phyloP scores from a whole-genome alignment of 92 coral and sea anemone species.

The Parazoanthus atlanticus region DNA sequence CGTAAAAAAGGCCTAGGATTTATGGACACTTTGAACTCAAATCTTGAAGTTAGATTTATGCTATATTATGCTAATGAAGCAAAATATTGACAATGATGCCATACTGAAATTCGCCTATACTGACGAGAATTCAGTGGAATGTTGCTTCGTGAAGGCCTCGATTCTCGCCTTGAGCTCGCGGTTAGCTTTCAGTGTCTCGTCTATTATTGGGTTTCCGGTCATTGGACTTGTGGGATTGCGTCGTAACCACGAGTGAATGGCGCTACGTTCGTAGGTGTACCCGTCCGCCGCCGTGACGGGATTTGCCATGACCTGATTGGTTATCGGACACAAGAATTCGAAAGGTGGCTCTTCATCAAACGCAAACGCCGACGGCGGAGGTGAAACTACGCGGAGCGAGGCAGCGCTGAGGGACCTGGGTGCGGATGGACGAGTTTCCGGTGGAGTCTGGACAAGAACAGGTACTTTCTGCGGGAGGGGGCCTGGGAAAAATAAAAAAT shows the following conservation, averaged over 20 bases:
- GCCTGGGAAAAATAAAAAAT: slow-evolving; percentile 6
- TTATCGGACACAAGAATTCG: slow-evolving; percentile 84
- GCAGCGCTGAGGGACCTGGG: slow-evolving; percentile 52
- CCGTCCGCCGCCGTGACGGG: slow-evolving; percentile 87
- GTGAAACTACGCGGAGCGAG: slow-evolving; percentile 55
- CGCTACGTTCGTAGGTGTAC: slow-evolving; percentile 77
- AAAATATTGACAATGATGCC: too few species aligned
- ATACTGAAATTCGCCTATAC: neutral
- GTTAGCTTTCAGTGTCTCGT: slow-evolving; percentile 62
- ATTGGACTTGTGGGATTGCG: slow-evolving; percentile 79
- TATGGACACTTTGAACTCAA: too few species aligned
- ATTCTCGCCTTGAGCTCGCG: slow-evolving; percentile 74
- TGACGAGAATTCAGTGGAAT: slow-evolving; percentile 27
- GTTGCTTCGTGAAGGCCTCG: slow-evolving; percentile 59
- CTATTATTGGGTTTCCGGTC: slow-evolving; percentile 78
- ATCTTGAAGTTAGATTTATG: too few species aligned
- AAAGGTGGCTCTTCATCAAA: slow-evolving; percentile 78
- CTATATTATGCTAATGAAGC: too few species aligned
- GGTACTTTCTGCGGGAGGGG: slow-evolving; percentile 66
- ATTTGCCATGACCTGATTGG: slow-evolving; percentile 76
- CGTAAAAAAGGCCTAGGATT: too few species aligned
- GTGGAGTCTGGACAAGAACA: slow-evolving; percentile 45
- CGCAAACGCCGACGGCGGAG: slow-evolving; percentile 45
- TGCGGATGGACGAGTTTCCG: slow-evolving; percentile 47
- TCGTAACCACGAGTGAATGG: slow-evolving; percentile 81